Evolutionary conservation across 2,888 invertebrate genomes (phyloP).

Genomic region (Trichogramma evanescens): DNA sequence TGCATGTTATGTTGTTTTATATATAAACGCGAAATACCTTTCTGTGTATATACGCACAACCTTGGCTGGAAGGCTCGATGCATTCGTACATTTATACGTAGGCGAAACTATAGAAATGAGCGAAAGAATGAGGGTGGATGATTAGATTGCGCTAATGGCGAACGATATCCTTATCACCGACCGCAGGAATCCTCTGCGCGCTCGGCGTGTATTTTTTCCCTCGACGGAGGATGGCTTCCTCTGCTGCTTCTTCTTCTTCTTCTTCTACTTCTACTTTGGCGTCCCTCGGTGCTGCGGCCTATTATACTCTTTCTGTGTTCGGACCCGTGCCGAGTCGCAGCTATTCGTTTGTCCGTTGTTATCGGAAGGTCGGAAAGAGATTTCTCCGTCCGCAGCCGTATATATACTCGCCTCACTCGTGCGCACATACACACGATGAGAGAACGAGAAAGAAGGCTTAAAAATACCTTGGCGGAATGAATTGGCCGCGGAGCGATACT

Average conservation of each 20-base stretch:
- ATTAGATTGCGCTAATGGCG: conserved; percentile 25
- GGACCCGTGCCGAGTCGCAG: no score
- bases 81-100: no score
- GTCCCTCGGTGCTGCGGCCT: conserved; percentile 1
- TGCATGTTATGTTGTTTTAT: no score
- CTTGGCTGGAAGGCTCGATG: no score
- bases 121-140: not conserved
- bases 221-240: conserved; percentile 11
- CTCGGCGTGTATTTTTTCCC: not conserved
- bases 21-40: no score
- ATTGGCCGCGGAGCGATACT: conserved; percentile 4
- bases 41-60: no score
- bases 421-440: no score
- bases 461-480: conserved; percentile 14
- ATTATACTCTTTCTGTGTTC: not conserved
- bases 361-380: not conserved
- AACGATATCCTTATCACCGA: conserved; percentile 21
- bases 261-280: conserved; percentile 3
- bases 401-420: no score
- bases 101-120: no score
- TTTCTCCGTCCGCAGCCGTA: no score
- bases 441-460: no score
- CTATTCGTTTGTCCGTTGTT: not conserved
- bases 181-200: no score
- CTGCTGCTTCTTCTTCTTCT: conserved; percentile 15